These are phyloP conservation scores for Synchiropus splendidus DNA, from an alignment of 2,113 vertebrate species.

Conservation along the genomic window DNA sequence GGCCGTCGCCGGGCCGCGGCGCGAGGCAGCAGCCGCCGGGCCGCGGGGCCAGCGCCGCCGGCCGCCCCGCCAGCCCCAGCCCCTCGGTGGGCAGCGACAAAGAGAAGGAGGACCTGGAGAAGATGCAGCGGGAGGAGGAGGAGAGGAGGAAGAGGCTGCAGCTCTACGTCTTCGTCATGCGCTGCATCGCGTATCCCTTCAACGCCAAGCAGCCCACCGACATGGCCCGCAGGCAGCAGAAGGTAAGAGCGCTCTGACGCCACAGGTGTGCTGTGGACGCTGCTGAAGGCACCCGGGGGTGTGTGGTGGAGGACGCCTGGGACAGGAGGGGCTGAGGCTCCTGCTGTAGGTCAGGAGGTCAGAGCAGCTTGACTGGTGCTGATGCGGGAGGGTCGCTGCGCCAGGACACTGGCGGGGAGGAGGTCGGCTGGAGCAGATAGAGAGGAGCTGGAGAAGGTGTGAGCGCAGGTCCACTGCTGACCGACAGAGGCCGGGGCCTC, in stretches of 20 bases:
- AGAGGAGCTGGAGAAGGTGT: too few relatives aligned
- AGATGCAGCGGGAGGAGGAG: constrained; percentile 89
- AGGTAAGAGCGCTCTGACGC: constrained; percentile 67
- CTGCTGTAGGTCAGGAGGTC: too few relatives aligned
- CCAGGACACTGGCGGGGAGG: too few relatives aligned
- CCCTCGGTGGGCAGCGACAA: constrained; percentile 88
- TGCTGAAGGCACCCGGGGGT: too few relatives aligned
- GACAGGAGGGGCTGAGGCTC: too few relatives aligned
- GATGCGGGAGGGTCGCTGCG: too few relatives aligned
- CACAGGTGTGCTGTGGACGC: too few relatives aligned
- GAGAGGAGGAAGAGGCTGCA: constrained; percentile 91
- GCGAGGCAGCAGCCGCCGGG: constrained; percentile 63
- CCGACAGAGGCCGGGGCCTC: too few relatives aligned
- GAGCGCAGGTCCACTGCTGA: too few relatives aligned
- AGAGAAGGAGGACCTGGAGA: constrained; percentile 91
- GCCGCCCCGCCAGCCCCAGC: constrained; percentile 73
- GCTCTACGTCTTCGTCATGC: constrained; percentile 96
- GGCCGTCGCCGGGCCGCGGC: constrained; percentile 70
- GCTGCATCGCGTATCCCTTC: constrained; percentile 96
- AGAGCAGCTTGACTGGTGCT: too few relatives aligned
- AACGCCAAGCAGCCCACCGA: constrained; percentile 97
- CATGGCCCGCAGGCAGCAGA: constrained; percentile 95
- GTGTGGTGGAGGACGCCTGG: too few relatives aligned
- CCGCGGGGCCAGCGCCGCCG: constrained; percentile 60
- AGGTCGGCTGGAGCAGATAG: too few relatives aligned